Evolutionary conservation across 2,888 invertebrate genomes (phyloP), one percentile per base, ranked within the genome.

Genomic region (Julus scandinavius): DNA sequence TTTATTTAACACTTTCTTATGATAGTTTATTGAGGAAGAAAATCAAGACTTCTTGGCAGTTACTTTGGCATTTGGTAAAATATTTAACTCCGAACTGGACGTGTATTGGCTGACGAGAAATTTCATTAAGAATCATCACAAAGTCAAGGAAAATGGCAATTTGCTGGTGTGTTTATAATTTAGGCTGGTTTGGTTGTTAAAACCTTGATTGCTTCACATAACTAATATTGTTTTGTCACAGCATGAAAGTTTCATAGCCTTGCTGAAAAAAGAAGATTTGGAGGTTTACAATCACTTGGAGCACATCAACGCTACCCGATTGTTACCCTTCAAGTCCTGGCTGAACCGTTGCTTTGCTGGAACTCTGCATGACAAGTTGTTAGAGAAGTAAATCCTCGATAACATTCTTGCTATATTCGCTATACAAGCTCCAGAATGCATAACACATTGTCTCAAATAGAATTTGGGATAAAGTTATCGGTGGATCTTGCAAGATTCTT

Each of bases 401-500:
- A 80, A 80, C 9, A 38, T 3, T 72, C 5, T 72, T 72, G 17
- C 17, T 72, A 45, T 45, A 54, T 11, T 29, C 1, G 38, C 9
- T 9, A 80, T 9, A 38, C 0, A 20, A 80, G 38, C 80, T 15
- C 91, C 88, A 38, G 63, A 45, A 85, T 84, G 41, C 84, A 40
- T 87, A 11, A 38, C 13, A 6, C 89, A 88, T 89, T 89, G 89
- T 89, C 89, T 90, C 89, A 93, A 93, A 91, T 90, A 97, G 97
- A 92, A 95, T 97, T 90, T 97, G 97, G 96, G 97, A 97, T 92
- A 97, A 97, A 93, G 93, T 97, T 54, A 95, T 96, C 91, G 96
- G 96, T 80, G 97, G 97, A 3, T 97, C 97, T 0, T 95, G 95
- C 72, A 96, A 96, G 93, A 96, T 97, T 91, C 93, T 97, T 85